Evolutionary conservation across 1,140 invertebrate species (phyloP).

Genomic region (Zophobas atratus): DNA sequence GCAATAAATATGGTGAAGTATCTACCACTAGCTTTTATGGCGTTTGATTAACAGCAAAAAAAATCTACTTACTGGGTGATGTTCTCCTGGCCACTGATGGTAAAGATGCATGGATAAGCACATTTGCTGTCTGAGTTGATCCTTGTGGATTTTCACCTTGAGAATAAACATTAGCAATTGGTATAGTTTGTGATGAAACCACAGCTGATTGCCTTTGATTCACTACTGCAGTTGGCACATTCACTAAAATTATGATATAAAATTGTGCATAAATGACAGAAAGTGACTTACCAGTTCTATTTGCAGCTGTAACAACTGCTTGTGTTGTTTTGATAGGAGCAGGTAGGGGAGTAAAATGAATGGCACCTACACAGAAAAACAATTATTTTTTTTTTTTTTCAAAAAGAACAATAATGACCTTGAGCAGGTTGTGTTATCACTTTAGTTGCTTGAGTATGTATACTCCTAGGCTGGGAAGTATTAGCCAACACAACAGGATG

Average conservation of each 20-base stretch:
- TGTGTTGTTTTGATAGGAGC: slow-evolving; percentile 59
- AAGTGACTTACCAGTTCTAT: slow-evolving; percentile 64
- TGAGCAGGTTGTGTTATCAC: slow-evolving; percentile 64
- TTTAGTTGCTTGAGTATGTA: slow-evolving; percentile 63
- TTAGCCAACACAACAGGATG: slow-evolving; percentile 64
- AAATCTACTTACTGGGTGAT: slow-evolving; percentile 62
- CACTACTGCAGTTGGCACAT: slow-evolving; percentile 63
- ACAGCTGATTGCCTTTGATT: slow-evolving; percentile 60
- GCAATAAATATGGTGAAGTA: no score
- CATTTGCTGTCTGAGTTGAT: slow-evolving; percentile 54
- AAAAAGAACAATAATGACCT: slow-evolving; percentile 52
- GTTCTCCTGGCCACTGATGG: slow-evolving; percentile 57
- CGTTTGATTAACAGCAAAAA: not conserved
- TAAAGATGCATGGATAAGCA: slow-evolving; percentile 62
- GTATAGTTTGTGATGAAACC: slow-evolving; percentile 63
- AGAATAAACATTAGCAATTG: slow-evolving; percentile 65
- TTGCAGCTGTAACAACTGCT: slow-evolving; percentile 53
- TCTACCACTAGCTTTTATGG: not conserved
- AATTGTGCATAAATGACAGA: slow-evolving; percentile 16
- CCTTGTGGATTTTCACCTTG: slow-evolving; percentile 59
- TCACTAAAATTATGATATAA: slow-evolving; percentile 58
- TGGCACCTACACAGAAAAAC: slow-evolving; percentile 57
- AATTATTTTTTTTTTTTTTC: not conserved
- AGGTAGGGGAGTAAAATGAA: slow-evolving; percentile 63
- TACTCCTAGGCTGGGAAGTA: slow-evolving; percentile 54